Conservation (phyloP, 2,113 vertebrate species). For the Plotosus lineatus region DNA sequence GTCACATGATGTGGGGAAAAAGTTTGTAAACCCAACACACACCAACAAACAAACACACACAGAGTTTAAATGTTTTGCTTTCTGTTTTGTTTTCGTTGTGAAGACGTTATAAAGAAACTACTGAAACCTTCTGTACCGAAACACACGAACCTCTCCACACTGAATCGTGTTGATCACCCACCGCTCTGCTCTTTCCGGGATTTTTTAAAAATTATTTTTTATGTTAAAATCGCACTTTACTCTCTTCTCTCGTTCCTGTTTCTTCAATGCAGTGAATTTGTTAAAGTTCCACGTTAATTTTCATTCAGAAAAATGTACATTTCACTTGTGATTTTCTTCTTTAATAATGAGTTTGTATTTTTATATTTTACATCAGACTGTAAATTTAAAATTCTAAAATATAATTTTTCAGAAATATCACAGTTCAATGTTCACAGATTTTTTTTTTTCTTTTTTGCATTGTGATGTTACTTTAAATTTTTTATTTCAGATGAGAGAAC, state of each 20-base stretch:
- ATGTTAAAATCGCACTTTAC: constrained; percentile 30
- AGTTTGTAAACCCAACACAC: too few species aligned
- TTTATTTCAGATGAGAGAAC: neutral
- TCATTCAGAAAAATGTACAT: neutral
- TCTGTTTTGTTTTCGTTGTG: too few species aligned
- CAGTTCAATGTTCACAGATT: constrained; percentile 28
- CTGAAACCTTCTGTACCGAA: neutral
- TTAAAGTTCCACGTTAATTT: neutral
- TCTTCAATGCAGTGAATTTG: neutral
- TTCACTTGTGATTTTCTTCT: too few species aligned
- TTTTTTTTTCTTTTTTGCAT: neutral
- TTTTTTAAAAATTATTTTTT: neutral
- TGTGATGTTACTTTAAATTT: neutral
- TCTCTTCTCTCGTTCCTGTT: neutral
- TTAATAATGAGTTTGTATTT: constrained; percentile 4
- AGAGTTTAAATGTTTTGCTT: too few species aligned
- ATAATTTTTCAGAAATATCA: neutral
- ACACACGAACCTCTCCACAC: neutral
- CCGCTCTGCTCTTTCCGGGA: neutral
- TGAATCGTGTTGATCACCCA: neutral
- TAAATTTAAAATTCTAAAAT: neutral
- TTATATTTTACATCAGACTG: neutral
- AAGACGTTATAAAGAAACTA: neutral
- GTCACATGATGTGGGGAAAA: too few species aligned
- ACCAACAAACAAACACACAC: too few species aligned